These are phyloP conservation scores for Ochropleura plecta DNA, from an alignment of 2,888 invertebrate genomes.

Conservation along the genomic window DNA sequence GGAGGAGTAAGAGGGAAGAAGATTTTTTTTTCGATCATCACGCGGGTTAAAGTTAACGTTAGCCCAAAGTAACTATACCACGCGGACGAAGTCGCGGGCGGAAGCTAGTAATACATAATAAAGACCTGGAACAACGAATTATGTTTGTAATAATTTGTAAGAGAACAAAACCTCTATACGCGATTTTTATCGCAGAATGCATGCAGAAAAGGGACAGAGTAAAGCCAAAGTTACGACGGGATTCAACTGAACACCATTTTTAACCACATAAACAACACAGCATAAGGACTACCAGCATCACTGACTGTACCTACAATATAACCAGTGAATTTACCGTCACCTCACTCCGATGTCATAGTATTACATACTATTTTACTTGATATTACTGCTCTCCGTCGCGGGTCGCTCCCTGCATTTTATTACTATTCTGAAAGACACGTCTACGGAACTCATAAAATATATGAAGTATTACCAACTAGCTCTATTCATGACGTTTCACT, in stretches of 20 bases:
- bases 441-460: conserved; percentile 70
- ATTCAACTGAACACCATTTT: conserved; percentile 29
- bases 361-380: conserved; percentile 69
- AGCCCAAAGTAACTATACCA: too few relatives aligned
- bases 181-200: conserved; percentile 16
- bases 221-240: conserved; percentile 36
- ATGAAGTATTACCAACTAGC: conserved; percentile 68
- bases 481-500: conserved; percentile 67
- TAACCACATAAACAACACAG: conserved; percentile 53
- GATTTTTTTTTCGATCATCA: too few relatives aligned
- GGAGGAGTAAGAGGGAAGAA: too few relatives aligned
- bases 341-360: conserved; percentile 62
- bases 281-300: conserved; percentile 31
- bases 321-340: conserved; percentile 67
- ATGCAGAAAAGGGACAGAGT: conserved; percentile 11
- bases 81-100: too few relatives aligned
- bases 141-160: background rate
- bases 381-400: conserved; percentile 68
- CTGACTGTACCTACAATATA: conserved; percentile 60
- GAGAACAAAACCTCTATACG: background rate
- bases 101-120: background rate
- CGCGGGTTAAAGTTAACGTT: too few relatives aligned
- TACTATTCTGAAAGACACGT: conserved; percentile 73
- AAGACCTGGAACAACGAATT: background rate
- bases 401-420: conserved; percentile 73